Evolutionary conservation across 1,140 invertebrate species (phyloP).

Genomic region (Dinoponera quadriceps): DNA sequence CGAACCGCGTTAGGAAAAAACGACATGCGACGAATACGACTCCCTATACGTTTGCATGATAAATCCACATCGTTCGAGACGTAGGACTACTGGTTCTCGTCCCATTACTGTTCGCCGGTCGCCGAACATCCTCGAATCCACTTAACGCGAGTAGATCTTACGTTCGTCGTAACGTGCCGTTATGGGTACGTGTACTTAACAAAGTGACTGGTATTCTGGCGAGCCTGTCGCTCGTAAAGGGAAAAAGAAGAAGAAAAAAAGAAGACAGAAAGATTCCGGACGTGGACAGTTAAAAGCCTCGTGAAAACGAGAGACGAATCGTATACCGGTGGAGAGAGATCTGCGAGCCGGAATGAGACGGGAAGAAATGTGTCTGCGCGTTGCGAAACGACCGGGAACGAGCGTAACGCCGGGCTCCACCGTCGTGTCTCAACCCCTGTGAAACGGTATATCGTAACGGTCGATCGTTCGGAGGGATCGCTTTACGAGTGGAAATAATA

Average conservation of each 20-base stretch:
- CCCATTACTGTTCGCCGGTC: background rate
- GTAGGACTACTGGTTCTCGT: background rate
- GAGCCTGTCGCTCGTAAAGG: conserved; percentile 38
- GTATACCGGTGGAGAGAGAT: conserved; percentile 35
- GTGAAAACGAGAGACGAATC: conserved; percentile 63
- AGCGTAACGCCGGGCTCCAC: background rate
- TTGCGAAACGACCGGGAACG: conserved; percentile 14
- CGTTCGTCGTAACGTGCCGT: conserved; percentile 32
- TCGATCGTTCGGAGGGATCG: conserved; percentile 67
- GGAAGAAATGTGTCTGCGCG: conserved; percentile 6
- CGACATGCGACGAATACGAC: background rate
- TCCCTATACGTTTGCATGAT: background rate
- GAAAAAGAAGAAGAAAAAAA: background rate
- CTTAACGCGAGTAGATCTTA: conserved; percentile 38
- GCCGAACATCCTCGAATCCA: conserved; percentile 9
- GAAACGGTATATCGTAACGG: conserved; percentile 63
- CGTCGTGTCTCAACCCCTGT: background rate
- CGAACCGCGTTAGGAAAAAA: background rate
- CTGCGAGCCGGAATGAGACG: conserved; percentile 2
- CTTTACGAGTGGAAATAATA: conserved; percentile 74
- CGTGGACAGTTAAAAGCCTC: conserved; percentile 44
- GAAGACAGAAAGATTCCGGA: background rate
- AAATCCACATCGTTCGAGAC: conserved; percentile 9
- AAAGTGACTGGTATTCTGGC: conserved; percentile 48
- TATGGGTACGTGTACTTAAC: conserved; percentile 50